Conservation (phyloP, 2,797 vertebrate genomes). For the Sebastes steindachneri region DNA sequence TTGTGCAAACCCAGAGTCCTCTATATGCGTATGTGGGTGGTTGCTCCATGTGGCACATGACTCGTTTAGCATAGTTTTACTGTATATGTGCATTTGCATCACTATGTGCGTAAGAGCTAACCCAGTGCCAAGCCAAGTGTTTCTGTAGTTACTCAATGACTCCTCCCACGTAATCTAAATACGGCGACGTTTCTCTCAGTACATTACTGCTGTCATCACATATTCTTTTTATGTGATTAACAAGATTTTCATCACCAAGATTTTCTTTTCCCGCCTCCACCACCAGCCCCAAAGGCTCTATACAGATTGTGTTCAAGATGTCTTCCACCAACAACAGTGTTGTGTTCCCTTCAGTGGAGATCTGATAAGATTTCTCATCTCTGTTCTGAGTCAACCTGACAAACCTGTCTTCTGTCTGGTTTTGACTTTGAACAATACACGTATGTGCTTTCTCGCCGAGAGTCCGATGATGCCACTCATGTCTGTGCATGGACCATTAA, state of each 20-base stretch:
- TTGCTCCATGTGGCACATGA: slow-evolving; percentile 42
- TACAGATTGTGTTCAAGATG: background rate
- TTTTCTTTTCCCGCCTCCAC: background rate
- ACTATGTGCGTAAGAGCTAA: slow-evolving; percentile 48
- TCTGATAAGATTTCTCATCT: background rate
- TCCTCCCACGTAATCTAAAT: slow-evolving; percentile 56
- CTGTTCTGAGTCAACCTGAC: background rate
- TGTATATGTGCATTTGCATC: slow-evolving; percentile 52
- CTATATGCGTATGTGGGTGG: slow-evolving; percentile 22
- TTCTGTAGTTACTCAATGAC: slow-evolving; percentile 4
- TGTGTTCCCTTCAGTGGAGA: background rate
- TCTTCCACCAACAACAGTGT: background rate
- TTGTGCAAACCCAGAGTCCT: slow-evolving; percentile 12
- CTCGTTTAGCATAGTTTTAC: slow-evolving; percentile 10
- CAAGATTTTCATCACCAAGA: background rate
- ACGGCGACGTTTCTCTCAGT: slow-evolving; percentile 2
- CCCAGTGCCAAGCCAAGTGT: slow-evolving; percentile 31
- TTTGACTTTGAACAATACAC: background rate
- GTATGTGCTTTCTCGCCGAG: background rate
- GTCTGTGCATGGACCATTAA: background rate
- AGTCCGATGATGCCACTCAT: background rate
- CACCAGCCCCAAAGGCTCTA: too few relatives aligned
- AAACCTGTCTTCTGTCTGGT: background rate
- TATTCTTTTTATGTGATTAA: background rate
- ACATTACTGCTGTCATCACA: background rate